Percentiles rank a stretch among this genome's conserved stretches.
These are phyloP conservation scores for Drosophila murphyi DNA, from an alignment of 1,140 invertebrate genomes.

Conservation along the genomic window DNA sequence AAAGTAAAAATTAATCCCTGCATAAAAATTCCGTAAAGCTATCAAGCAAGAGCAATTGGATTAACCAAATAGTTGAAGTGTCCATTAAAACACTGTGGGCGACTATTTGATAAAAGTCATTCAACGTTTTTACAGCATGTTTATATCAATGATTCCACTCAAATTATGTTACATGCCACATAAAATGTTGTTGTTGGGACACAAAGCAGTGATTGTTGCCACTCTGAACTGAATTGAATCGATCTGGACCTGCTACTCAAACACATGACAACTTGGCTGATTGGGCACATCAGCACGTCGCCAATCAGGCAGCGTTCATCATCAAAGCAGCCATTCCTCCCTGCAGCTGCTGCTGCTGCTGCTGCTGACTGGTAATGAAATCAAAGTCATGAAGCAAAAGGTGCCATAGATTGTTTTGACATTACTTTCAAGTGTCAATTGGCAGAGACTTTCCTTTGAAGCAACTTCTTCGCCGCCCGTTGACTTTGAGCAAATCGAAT, in stretches of 20 bases:
- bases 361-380: conserved; percentile 36
- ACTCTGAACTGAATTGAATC: conserved; percentile 2
- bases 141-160: conserved; percentile 33
- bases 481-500: conserved; percentile 72
- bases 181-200: not conserved
- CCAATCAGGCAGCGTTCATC: conserved; percentile 48
- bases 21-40: conserved; percentile 1
- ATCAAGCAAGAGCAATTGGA: not conserved
- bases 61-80: conserved; percentile 33
- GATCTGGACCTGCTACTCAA: not conserved
- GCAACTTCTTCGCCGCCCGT: conserved; percentile 1
- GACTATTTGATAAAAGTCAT: conserved; percentile 32
- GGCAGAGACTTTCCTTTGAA: conserved; percentile 52
- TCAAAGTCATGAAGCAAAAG: conserved; percentile 58
- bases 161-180: conserved; percentile 57
- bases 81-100: conserved; percentile 16
- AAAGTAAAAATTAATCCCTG: conserved; percentile 2
- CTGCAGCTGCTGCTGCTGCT: not conserved
- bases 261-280: conserved; percentile 65
- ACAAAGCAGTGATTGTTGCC: conserved; percentile 14
- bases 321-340: conserved; percentile 10
- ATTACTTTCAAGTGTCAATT: conserved; percentile 81
- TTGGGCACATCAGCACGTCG: conserved; percentile 76
- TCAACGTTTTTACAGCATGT: conserved; percentile 39
- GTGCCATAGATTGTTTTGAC: conserved; percentile 79